Percentiles rank a stretch among this genome's conserved stretches.
Evolutionary conservation across 2,888 invertebrate species (phyloP).

Genomic region (Helleia helle): DNA sequence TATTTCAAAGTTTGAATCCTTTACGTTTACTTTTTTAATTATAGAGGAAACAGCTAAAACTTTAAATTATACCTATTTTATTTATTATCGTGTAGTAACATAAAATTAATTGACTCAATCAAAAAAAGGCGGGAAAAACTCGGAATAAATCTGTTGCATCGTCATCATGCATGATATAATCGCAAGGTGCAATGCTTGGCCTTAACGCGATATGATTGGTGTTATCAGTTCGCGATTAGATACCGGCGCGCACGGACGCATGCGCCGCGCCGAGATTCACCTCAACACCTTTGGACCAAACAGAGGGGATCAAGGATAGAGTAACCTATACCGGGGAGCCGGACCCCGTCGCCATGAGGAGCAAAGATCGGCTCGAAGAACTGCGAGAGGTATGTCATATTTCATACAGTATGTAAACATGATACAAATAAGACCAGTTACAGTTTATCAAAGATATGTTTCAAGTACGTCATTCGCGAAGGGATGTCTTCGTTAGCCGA

Average conservation of each 20-base stretch:
- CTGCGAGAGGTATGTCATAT: constrained; percentile 46
- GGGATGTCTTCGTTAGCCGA: background rate
- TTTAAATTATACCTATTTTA: no score
- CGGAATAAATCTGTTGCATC: no score
- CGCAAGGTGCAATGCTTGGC: background rate
- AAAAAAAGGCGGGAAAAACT: no score
- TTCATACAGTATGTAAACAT: background rate
- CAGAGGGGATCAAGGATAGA: background rate
- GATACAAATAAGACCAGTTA: background rate
- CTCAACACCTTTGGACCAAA: background rate
- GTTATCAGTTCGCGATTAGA: constrained; percentile 55
- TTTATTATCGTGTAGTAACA: no score
- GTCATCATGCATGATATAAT: background rate
- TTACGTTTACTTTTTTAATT: no score
- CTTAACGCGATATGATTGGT: constrained; percentile 26
- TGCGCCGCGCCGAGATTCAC: constrained; percentile 10
- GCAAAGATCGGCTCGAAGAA: constrained; percentile 59
- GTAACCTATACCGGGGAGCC: background rate
- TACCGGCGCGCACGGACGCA: constrained; percentile 43
- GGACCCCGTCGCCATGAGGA: constrained; percentile 36
- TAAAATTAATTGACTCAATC: no score
- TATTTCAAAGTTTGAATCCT: no score
- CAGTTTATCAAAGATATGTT: background rate
- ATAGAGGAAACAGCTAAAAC: no score
- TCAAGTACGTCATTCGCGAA: background rate